Conservation (phyloP, 92 coral and sea anemone genomes). For the Epizoanthus rinbou region DNA sequence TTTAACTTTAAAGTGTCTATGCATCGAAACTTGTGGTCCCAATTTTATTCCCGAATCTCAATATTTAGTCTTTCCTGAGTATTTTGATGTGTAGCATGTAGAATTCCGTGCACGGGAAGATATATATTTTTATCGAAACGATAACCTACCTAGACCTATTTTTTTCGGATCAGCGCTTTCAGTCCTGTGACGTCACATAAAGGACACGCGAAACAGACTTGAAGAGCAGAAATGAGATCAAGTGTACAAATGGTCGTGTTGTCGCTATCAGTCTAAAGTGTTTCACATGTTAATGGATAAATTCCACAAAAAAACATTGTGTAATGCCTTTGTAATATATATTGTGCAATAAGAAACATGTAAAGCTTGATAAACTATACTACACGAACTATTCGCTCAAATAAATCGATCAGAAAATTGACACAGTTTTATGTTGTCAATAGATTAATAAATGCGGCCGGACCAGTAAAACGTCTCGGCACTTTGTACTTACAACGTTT, state of each 20-base stretch:
- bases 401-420: slow-evolving; percentile 27
- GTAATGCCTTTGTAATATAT: slow-evolving; percentile 24
- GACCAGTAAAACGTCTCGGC: slow-evolving; percentile 1
- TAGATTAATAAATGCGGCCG: slow-evolving; percentile 6
- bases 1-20: no score
- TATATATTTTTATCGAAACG: no score
- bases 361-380: slow-evolving; percentile 31
- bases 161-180: slow-evolving; percentile 33
- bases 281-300: slow-evolving; percentile 8
- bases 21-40: no score
- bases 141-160: slow-evolving; percentile 15
- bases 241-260: slow-evolving; percentile 34
- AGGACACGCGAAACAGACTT: slow-evolving; percentile 18
- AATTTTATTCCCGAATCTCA: no score
- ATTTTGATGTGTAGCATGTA: no score
- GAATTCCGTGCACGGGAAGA: no score
- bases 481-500: slow-evolving; percentile 14
- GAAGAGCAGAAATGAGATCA: slow-evolving; percentile 1
- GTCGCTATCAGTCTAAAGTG: slow-evolving; percentile 9
- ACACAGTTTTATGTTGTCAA: no score
- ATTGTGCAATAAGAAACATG: slow-evolving; percentile 32
- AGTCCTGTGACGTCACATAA: slow-evolving; percentile 29
- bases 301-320: slow-evolving; percentile 1
- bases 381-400: slow-evolving; percentile 18
- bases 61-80: no score